These are phyloP conservation scores for Centropus bengalensis DNA, from an alignment of 2,113 vertebrate genomes.

Conservation along the genomic window DNA sequence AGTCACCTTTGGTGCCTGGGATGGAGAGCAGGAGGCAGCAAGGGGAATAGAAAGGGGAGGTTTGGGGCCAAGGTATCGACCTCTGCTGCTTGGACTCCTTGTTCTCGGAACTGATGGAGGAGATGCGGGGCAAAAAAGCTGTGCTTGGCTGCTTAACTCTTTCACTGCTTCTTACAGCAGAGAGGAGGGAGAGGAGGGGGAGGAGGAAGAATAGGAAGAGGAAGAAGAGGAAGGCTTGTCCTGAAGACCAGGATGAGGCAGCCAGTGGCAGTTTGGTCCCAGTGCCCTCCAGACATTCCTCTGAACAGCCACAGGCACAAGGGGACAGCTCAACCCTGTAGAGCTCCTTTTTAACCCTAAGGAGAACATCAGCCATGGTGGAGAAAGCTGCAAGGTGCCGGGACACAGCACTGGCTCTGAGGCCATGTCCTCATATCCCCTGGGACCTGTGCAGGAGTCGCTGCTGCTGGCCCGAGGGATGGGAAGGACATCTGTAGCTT, in stretches of 20 bases:
- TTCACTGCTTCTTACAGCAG: not conserved
- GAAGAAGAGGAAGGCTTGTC: not conserved
- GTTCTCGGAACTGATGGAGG: not conserved
- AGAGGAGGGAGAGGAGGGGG: not conserved
- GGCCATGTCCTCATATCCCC: not conserved
- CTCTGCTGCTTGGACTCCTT: not conserved
- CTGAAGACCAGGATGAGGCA: fast-evolving
- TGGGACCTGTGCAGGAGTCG: fast-evolving
- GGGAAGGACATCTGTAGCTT: not conserved
- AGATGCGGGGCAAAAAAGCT: not conserved
- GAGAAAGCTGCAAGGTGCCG: no score
- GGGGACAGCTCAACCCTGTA: fast-evolving
- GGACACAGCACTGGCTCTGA: no score
- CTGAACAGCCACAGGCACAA: fast-evolving
- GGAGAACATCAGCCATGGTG: fast-evolving
- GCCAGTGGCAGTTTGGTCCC: fast-evolving
- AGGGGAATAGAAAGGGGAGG: fast-evolving
- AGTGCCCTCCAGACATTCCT: no score
- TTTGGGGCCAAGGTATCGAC: not conserved
- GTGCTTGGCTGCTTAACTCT: not conserved
- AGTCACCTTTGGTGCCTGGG: fast-evolving
- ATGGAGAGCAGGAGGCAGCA: not conserved
- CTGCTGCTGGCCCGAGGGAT: fast-evolving
- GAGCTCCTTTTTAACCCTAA: fast-evolving
- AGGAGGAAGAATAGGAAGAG: not conserved